Base-by-base conservation (phyloP, 2,797 vertebrate genomes). In the Cyclura pinguis region DNA sequence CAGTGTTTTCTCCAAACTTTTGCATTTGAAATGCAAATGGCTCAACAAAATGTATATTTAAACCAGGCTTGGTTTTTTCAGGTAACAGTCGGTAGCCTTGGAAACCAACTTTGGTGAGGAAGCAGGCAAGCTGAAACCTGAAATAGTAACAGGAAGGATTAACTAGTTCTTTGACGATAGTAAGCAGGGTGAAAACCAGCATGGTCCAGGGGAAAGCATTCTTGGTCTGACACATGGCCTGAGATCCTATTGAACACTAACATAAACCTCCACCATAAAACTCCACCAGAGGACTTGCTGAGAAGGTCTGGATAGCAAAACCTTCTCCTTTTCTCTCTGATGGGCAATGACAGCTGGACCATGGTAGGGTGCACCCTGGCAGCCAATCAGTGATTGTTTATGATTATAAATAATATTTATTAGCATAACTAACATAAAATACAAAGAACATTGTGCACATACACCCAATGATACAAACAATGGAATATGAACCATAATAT, bases 21-120 rank as follows among this genome's bases (percentile, higher is more conserved):
- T 2, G 57, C 16, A 94, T 96, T 91, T 95, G 80, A 96, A 95
- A 96, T 97, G 88, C 86, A 94, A 95, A 93, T 95, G 1, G 1
- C 69, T 95, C 92, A 84, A 38, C 59, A 82, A 50, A 13, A 47
- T 86, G 85, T 76, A 38, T 87, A 89, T 88, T 80, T n/a, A 87
- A 90, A 88, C 1, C 0, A 84, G 47, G 86, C 90, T 88, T 94
- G 6, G 2, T 86, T 88, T 93, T 86, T 93, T 85, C n/a, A 90
- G 84, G 69, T 72, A 93, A 22, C 13, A 59, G 0, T 0, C 9
- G 20, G 92, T 92, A 93, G 85, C 81, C 84, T 91, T 47, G 92
- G 90, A 90, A 95, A 93, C 9, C 13, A 0, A 91, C 12, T 0
- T 82, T 29, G 85, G 1, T 12, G 29, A 18, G 35, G 59, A 92